phyloP scores from a whole-genome alignment of 2,113 vertebrate species.

The Lanius collurio region DNA sequence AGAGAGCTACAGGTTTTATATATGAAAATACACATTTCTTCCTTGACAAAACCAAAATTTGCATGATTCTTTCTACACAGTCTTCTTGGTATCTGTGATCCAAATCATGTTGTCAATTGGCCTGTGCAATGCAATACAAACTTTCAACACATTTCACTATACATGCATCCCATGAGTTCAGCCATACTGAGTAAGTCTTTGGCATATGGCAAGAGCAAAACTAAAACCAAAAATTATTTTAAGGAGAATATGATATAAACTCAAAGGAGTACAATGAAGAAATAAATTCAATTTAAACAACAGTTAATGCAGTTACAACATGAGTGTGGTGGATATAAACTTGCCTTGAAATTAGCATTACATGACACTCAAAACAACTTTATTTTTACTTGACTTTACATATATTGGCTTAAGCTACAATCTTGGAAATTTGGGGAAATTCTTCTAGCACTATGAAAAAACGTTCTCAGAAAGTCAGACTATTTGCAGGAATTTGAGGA shows the following conservation, averaged over 20 bases:
- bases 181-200: neutral
- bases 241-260: neutral
- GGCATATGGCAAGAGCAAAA: neutral
- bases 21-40: neutral
- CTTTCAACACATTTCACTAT: neutral
- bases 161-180: neutral
- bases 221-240: neutral
- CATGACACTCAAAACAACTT: neutral
- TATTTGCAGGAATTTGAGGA: neutral
- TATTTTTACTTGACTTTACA: neutral
- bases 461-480: accelerated
- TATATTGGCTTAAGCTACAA: neutral
- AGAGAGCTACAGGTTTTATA: neutral
- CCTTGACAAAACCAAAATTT: neutral
- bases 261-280: neutral
- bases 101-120: neutral
- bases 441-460: neutral
- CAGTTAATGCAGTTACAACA: neutral
- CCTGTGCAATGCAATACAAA: neutral
- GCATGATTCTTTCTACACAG: neutral
- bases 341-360: neutral
- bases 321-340: neutral
- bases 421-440: neutral
- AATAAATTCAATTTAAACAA: neutral
- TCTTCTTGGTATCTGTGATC: neutral